phyloP scores from a whole-genome alignment of 1,140 invertebrate species.

The Nymphalis io region DNA sequence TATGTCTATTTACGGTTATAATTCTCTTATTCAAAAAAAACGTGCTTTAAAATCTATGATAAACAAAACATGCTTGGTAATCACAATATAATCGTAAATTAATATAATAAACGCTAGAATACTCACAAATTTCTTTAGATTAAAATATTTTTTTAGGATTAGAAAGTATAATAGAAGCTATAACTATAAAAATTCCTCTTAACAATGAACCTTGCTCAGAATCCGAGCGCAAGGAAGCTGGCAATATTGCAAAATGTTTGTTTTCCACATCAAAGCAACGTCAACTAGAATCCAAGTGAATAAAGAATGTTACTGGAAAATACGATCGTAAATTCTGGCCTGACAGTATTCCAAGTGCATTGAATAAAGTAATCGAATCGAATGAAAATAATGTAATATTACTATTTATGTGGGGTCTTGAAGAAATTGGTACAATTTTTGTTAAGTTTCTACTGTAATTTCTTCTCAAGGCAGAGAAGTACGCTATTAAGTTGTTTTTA shows the following conservation, averaged over 20 bases:
- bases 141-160: not conserved
- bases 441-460: not conserved
- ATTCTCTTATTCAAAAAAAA: too few relatives aligned
- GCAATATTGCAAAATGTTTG: slow-evolving; percentile 31
- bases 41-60: too few relatives aligned
- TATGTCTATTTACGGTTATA: too few relatives aligned
- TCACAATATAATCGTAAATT: too few relatives aligned
- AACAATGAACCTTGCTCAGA: slow-evolving; percentile 6
- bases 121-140: not conserved
- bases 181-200: not conserved
- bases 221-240: slow-evolving; percentile 3
- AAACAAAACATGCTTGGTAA: too few relatives aligned
- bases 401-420: slow-evolving; percentile 15
- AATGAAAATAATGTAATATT: slow-evolving; percentile 25
- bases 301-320: slow-evolving; percentile 35
- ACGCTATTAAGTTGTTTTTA: too few relatives aligned
- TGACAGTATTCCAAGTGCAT: slow-evolving; percentile 37
- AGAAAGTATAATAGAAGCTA: not conserved
- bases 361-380: slow-evolving; percentile 40
- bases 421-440: slow-evolving; percentile 14
- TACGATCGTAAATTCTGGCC: slow-evolving; percentile 39
- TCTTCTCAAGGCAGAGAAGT: too few relatives aligned
- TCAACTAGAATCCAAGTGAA: slow-evolving; percentile 33
- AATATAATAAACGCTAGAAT: not conserved
- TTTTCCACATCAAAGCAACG: slow-evolving; percentile 32